These are phyloP conservation scores for Aquatica leii DNA, from an alignment of 2,888 invertebrate species.

Conservation along the genomic window DNA sequence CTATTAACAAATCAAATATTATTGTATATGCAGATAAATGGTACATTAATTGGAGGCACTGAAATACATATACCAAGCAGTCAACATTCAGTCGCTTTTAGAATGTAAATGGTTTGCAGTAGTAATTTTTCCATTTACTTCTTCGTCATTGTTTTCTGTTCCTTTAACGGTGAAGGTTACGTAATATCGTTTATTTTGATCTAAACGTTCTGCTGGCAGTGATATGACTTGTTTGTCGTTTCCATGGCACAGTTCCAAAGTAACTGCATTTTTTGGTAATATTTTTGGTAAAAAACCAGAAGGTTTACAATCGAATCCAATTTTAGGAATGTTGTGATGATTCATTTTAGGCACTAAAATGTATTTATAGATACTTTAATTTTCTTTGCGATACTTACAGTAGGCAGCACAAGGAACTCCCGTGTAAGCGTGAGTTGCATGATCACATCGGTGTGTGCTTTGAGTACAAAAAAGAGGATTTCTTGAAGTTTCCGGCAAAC, in stretches of 20 bases:
- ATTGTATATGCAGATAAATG: not conserved
- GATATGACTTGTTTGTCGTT: conserved; percentile 86
- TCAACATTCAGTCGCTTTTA: conserved; percentile 55
- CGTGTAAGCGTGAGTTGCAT: conserved; percentile 91
- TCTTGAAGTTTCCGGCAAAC: conserved; percentile 61
- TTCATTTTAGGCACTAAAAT: conserved; percentile 79
- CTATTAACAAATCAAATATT: not conserved
- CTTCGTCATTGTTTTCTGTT: conserved; percentile 63
- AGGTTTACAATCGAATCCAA: conserved; percentile 63
- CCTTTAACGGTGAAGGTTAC: conserved; percentile 93
- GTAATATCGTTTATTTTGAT: conserved; percentile 90
- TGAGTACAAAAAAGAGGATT: conserved; percentile 85
- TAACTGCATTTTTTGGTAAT: conserved; percentile 65
- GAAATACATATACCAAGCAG: not conserved
- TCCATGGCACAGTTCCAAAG: conserved; percentile 84
- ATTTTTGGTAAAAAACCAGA: conserved; percentile 74
- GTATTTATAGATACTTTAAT: conserved; percentile 18
- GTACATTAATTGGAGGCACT: conserved; percentile 13
- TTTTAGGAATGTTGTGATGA: conserved; percentile 82
- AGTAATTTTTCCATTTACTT: conserved; percentile 28
- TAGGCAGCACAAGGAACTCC: conserved; percentile 88
- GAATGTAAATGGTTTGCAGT: conserved; percentile 58
- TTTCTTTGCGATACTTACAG: conserved; percentile 68
- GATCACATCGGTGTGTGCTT: conserved; percentile 88
- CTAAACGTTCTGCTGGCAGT: conserved; percentile 85